Base-by-base conservation (phyloP, 2,797 vertebrate genomes). In the Chrosomus eos region DNA sequence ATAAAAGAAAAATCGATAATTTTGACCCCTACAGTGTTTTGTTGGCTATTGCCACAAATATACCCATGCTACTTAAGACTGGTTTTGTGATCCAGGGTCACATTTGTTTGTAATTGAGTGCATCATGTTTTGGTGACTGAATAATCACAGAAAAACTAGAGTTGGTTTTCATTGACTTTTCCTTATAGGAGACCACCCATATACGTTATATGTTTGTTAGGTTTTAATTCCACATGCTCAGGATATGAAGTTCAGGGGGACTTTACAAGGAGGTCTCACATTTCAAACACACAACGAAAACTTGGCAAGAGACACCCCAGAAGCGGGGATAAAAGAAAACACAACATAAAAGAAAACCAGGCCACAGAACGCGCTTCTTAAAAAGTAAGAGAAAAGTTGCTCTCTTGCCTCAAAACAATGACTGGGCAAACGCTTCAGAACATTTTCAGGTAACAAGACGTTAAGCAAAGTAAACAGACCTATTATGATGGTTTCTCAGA, bases 261-360 rank as follows among this genome's bases (percentile, higher is more conserved):
- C 70, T 23, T 7, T 55, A 80, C 48, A 43, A 85, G 83, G 53
- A 86, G 5, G 43, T 72, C 67, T 87, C 79, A 58, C 36, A 86
- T 87, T 89, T 87, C 86, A 89, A 84, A 80, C 74, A 38, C 80
- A 66, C 51, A 40, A 38, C 21, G 67, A 77, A 81, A 75, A 75
- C 70, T 55, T 87, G 75, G 68, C 70, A 67, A 31, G 53, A 77
- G 83, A 72, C 80, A 23, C 43, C 38, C 80, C 68, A 82, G 82
- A 45, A 82, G 85, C 76, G 26, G 1, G 38, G 80, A 74, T 68
- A 80, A 80, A 84, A 67, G 71, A 83, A 55, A 83, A 68, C 6
- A 28, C 28, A 45, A 58, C 38, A 85, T 31, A 82, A 72, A 80
- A 83, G 43, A 53, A 55, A 81, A 51, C 45, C n/a, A 84, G 67